Conservation (phyloP, 2,113 vertebrate species). For the Romanogobio albipinnatus region DNA sequence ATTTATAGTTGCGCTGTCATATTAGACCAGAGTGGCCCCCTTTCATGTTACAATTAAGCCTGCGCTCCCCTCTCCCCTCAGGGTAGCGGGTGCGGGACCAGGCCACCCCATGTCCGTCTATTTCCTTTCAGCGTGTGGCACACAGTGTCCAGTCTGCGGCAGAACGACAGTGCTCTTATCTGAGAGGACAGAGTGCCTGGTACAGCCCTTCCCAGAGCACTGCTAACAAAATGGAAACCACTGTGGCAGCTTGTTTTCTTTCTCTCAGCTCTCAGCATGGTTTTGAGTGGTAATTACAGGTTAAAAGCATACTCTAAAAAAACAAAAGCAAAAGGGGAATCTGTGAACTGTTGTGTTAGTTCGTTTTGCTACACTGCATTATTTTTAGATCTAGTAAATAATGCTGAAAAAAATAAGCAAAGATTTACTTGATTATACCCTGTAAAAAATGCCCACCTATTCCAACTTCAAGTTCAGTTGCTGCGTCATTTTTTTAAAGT, state of each 20-base stretch:
- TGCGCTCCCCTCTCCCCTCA: slow-evolving; percentile 11
- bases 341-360: neutral
- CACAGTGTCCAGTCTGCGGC: slow-evolving; percentile 43
- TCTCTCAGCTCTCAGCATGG: neutral
- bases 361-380: neutral
- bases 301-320: slow-evolving; percentile 7
- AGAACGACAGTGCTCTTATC: slow-evolving; percentile 64
- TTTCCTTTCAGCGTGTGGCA: slow-evolving; percentile 51
- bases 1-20: slow-evolving; percentile 61
- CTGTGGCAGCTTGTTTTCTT: neutral
- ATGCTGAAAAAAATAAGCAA: neutral
- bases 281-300: neutral
- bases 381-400: neutral
- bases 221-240: slow-evolving; percentile 6
- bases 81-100: neutral
- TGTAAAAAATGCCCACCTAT: no score
- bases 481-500: no score
- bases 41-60: slow-evolving; percentile 58
- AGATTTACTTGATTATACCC: neutral
- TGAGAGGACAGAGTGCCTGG: slow-evolving; percentile 61
- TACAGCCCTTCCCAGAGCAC: slow-evolving; percentile 53
- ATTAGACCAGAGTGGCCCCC: slow-evolving; percentile 30
- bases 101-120: slow-evolving; percentile 46
- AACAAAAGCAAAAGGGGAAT: neutral
- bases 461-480: no score